Percentiles rank a stretch among this genome's conserved stretches.
phyloP scores from a whole-genome alignment of 2,888 invertebrate species.

The Ophion ellenae region DNA sequence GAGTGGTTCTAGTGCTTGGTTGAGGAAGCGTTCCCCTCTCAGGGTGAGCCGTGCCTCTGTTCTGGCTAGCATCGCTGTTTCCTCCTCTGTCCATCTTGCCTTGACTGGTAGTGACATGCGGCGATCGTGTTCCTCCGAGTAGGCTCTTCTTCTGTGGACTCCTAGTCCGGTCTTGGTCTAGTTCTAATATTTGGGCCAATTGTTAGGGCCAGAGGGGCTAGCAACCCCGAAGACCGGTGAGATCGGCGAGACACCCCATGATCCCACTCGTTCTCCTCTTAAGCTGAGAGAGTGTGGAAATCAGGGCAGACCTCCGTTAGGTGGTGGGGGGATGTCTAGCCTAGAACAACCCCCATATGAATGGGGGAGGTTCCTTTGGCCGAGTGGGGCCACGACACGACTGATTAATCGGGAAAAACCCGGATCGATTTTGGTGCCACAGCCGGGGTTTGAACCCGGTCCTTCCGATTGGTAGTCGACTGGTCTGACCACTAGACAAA shows the following conservation, averaged over 20 bases:
- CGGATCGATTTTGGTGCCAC: neutral
- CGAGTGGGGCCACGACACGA: too few species aligned
- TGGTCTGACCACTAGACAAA: neutral
- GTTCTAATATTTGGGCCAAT: slow-evolving; percentile 27
- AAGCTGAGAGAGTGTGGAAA: neutral
- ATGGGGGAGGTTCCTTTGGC: too few species aligned
- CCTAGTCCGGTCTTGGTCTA: slow-evolving; percentile 19
- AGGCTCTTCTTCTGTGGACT: slow-evolving; percentile 29
- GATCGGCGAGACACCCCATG: slow-evolving; percentile 11
- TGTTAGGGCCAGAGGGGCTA: slow-evolving; percentile 20
- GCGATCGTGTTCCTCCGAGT: slow-evolving; percentile 45
- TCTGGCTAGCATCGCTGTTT: slow-evolving; percentile 3
- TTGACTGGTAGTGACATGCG: neutral
- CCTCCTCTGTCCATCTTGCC: slow-evolving; percentile 26
- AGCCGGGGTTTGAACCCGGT: neutral
- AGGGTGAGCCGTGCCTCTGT: slow-evolving; percentile 15
- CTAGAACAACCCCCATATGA: too few species aligned
- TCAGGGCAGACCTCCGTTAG: too few species aligned
- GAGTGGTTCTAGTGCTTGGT: slow-evolving; percentile 42
- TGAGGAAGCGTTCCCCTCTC: slow-evolving; percentile 42
- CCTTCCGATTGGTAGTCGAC: neutral
- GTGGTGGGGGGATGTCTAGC: too few species aligned
- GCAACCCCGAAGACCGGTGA: slow-evolving; percentile 20
- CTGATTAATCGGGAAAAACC: too few species aligned
- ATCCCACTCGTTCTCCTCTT: neutral